Evolutionary conservation across 2,888 invertebrate species (phyloP), one percentile per base, ranked within the genome.

Genomic region (Therioaphis trifolii): DNA sequence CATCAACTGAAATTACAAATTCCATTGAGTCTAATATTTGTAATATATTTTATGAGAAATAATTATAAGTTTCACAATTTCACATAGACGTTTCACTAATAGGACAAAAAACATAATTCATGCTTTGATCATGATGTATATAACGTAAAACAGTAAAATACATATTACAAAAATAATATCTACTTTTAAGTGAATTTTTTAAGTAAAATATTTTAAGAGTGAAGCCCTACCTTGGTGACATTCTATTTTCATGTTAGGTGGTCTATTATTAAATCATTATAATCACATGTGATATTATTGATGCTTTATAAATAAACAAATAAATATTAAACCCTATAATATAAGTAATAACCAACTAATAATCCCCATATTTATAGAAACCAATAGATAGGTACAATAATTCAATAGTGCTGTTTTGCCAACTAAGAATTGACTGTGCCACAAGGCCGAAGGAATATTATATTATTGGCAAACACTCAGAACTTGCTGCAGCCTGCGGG

Each of bases 381-480:
- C n/a, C 24, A 79, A 79, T 58, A 21, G 18, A 79, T 43, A 12
- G 35, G 24, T 68, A 79, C 27, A n/a, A n/a, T n/a, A 68, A 78
- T 49, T 49, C 27, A 77, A 27, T 55, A 68, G 40, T 78, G 35
- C 35, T 77, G 18, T 78, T 71, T 71, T 58, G 71, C 58, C 21
- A 80, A 29, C 35, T 58, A 63, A n/a, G 63, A 72, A 46, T 82
- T 61, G 72, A 72, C 72, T 72, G 80, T 61, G 80, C 71, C 72
- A 63, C 80, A 82, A 82, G 72, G 80, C 63, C 80, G 24, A 63
- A 40, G n/a, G 24, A 63, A 40, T 69, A 80, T 68, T 58, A 58
- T 71, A 61, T 63, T 82, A 82, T 82, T 82, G 80, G 80, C 72
- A 72, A 80, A 82, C 58, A 49, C 18, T 46, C 49, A 82, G 43